Percentiles rank a stretch among this genome's conserved stretches.
These are phyloP conservation scores for Scophthalmus maximus DNA, from an alignment of 2,113 vertebrate species.

Conservation along the genomic window DNA sequence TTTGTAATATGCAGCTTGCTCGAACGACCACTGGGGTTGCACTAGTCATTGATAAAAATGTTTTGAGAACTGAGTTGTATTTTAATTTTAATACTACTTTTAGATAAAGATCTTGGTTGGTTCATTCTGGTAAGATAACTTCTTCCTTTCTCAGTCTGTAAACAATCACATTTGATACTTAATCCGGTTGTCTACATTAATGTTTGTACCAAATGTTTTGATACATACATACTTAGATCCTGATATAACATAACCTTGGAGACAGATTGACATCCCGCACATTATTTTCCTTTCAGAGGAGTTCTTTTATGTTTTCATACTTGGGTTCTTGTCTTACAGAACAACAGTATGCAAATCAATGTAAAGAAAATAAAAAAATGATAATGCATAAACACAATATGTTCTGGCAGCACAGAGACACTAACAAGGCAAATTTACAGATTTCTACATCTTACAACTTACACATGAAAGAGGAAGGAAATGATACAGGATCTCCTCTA, in stretches of 20 bases:
- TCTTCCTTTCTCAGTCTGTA: too few species aligned
- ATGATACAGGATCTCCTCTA: conserved; percentile 22
- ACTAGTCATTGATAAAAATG: too few species aligned
- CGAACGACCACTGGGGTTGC: too few species aligned
- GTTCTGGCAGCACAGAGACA: conserved; percentile 12
- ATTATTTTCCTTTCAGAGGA: neutral
- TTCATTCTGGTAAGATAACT: too few species aligned
- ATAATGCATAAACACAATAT: conserved; percentile 9
- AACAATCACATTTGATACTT: too few species aligned
- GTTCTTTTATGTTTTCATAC: conserved; percentile 10
- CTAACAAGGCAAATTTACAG: conserved; percentile 12
- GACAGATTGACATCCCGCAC: neutral
- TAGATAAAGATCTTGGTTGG: too few species aligned
- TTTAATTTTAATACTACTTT: too few species aligned
- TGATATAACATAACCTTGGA: neutral
- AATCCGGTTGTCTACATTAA: neutral
- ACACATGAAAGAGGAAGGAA: conserved; percentile 23
- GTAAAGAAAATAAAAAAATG: conserved; percentile 9
- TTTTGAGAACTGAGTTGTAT: too few species aligned
- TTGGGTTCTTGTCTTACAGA: conserved; percentile 1
- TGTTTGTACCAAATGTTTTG: neutral
- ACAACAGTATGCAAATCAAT: conserved; percentile 18
- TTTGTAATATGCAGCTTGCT: too few species aligned
- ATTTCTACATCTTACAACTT: conserved; percentile 42
- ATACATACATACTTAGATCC: neutral